phyloP scores from a whole-genome alignment of 2,888 invertebrate genomes.

The Pammene fasciana region DNA sequence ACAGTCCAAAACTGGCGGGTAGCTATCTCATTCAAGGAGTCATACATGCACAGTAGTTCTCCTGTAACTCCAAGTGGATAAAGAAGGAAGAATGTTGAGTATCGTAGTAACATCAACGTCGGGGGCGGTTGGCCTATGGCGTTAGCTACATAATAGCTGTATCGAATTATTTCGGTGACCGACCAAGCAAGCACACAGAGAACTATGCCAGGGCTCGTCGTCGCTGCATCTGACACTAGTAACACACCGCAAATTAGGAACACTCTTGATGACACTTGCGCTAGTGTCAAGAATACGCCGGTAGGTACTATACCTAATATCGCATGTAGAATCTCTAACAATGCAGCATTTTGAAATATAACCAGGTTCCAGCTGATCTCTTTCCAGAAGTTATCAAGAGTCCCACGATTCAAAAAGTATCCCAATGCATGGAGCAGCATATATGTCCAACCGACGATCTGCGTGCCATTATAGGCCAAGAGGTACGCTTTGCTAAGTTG shows the following conservation, averaged over 20 bases:
- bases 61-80: slow-evolving; percentile 95
- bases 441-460: slow-evolving; percentile 83
- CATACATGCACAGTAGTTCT: slow-evolving; percentile 90
- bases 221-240: slow-evolving; percentile 86
- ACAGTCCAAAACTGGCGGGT: slow-evolving; percentile 19
- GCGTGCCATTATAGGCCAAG: slow-evolving; percentile 74
- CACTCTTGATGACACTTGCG: slow-evolving; percentile 92
- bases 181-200: slow-evolving; percentile 92
- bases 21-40: slow-evolving; percentile 78
- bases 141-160: slow-evolving; percentile 90
- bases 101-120: slow-evolving; percentile 18
- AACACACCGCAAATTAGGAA: slow-evolving; percentile 91
- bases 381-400: slow-evolving; percentile 84
- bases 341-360: slow-evolving; percentile 92
- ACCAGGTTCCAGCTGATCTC: slow-evolving; percentile 85
- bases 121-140: slow-evolving; percentile 2
- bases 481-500: slow-evolving; percentile 28
- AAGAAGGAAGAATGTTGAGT: slow-evolving; percentile 91
- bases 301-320: slow-evolving; percentile 88
- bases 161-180: slow-evolving; percentile 93
- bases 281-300: slow-evolving; percentile 88
- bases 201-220: slow-evolving; percentile 87
- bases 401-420: slow-evolving; percentile 68
- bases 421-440: slow-evolving; percentile 82
- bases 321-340: slow-evolving; percentile 91